Conservation (phyloP, 2,888 invertebrate genomes). For the Volucella inflata region DNA sequence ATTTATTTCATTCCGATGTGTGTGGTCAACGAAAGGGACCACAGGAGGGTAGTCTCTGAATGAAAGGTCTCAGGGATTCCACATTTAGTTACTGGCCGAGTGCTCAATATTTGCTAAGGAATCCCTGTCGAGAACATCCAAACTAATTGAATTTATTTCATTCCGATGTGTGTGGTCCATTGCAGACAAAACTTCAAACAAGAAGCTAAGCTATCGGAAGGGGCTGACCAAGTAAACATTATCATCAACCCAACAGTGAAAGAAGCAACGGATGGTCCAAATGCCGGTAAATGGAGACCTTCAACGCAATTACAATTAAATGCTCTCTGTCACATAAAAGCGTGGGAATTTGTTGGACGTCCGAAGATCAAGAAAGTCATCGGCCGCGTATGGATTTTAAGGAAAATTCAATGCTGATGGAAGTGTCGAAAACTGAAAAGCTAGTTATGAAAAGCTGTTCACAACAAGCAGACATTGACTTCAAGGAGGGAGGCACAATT, state of each 20-base stretch:
- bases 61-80: no score
- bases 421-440: neutral
- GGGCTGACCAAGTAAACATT: no score
- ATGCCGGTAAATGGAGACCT: no score
- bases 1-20: conserved; percentile 23
- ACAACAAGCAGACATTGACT: neutral
- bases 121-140: neutral
- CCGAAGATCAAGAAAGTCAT: neutral
- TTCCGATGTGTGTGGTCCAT: conserved; percentile 26
- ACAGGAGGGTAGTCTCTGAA: no score
- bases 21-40: no score
- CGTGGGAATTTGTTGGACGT: neutral
- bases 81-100: neutral
- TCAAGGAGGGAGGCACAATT: neutral
- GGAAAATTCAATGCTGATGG: neutral
- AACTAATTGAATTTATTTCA: conserved; percentile 17
- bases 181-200: conserved; percentile 3
- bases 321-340: neutral
- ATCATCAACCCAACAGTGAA: no score
- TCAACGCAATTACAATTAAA: no score
- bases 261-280: neutral
- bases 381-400: no score
- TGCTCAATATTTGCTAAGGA: conserved; percentile 25
- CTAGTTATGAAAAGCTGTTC: neutral
- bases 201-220: no score